Base-by-base conservation (phyloP, 2,888 invertebrate species). In the Ornithoptera alexandrae region DNA sequence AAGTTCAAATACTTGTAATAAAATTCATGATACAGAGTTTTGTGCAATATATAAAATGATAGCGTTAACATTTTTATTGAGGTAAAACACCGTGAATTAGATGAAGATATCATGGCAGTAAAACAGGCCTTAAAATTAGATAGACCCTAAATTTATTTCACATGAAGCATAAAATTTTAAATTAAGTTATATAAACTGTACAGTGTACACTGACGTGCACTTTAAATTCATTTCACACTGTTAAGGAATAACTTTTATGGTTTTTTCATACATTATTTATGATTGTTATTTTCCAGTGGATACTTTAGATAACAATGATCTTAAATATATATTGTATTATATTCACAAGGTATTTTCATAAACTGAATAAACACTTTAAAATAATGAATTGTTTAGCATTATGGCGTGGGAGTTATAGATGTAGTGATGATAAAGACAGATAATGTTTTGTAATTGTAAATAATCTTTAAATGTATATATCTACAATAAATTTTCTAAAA, bases 71-170 rank as follows among this genome's bases (percentile, higher is more conserved):
- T 50, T 53, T 66, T 63, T 67, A 61, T 62, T 60, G 64, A n/a
- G 60, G 50, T 63, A 62, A 65, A 66, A 68, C 63, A 62, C 30
- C 18, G 42, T 58, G n/a, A 62, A 62, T 22, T 46, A 58, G 6
- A 53, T 53, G n/a, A 53, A 18, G 53, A 53, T 53, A 53, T n/a
- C 53, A 53, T 6, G 53, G n/a, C 53, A 6, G 53, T 53, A 53
- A 53, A 53, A 53, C 53, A 18, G n/a, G 53, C 18, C 53, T n/a
- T 53, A 53, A 53, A 53, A 53, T n/a, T n/a, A n/a, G n/a, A 53
- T n/a, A n/a, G n/a, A 53, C 53, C 53, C n/a, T 8, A 12, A 46
- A 12, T n/a, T 53, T n/a, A 53, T 53, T 53, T 50, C 15, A 15
- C 15, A 50, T 12, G 18, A n/a, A n/a, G 4, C 18, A n/a, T 53